phyloP scores from a whole-genome alignment of 2,888 invertebrate genomes.

The Linyphia triangularis region DNA sequence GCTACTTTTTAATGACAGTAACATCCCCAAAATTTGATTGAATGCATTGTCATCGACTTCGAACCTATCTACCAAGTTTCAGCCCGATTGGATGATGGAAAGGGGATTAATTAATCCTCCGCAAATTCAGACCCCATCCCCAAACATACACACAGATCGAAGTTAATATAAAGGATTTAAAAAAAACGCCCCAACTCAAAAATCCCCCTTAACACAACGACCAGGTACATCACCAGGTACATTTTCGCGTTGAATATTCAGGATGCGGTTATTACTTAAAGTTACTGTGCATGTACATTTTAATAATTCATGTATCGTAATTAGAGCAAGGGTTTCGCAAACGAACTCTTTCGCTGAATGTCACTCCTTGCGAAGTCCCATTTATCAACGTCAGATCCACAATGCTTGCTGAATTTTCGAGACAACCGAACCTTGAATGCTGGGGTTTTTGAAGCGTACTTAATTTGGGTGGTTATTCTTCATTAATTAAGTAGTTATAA shows the following conservation, averaged over 20 bases:
- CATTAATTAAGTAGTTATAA: background rate
- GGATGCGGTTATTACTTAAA: background rate
- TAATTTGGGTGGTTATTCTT: background rate
- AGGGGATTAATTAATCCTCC: too few relatives aligned
- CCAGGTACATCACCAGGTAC: background rate
- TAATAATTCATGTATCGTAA: slow-evolving; percentile 48
- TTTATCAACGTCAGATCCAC: slow-evolving; percentile 23
- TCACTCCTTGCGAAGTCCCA: background rate
- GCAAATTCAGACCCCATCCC: too few relatives aligned
- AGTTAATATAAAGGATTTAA: too few relatives aligned
- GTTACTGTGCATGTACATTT: background rate
- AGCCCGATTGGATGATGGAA: too few relatives aligned
- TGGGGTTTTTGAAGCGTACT: background rate
- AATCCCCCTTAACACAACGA: too few relatives aligned
- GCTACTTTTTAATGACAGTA: too few relatives aligned
- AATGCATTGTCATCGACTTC: too few relatives aligned
- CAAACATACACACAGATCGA: too few relatives aligned
- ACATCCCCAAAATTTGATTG: too few relatives aligned
- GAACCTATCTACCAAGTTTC: too few relatives aligned
- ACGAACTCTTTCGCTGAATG: background rate
- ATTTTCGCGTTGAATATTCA: slow-evolving; percentile 9
- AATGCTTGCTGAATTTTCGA: background rate
- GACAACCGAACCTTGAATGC: too few relatives aligned
- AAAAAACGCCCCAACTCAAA: too few relatives aligned
- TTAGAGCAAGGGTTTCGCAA: background rate